These are phyloP conservation scores for Entomobrya multifasciata DNA, from an alignment of 2,888 invertebrate species.

Conservation along the genomic window DNA sequence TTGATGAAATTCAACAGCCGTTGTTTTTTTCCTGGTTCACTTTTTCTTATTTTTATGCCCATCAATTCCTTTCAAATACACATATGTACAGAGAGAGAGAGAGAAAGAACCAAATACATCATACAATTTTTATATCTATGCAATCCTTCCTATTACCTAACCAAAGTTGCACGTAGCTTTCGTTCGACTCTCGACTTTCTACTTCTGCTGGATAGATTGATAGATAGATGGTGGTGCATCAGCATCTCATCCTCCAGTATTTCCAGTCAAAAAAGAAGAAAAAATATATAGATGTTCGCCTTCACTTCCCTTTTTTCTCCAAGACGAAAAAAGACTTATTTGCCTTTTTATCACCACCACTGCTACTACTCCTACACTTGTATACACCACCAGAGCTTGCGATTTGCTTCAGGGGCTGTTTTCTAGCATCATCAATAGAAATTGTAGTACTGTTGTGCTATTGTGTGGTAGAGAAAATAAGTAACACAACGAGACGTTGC, in stretches of 20 bases:
- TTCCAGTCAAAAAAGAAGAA: slow-evolving; percentile 17
- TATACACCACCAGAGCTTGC: neutral
- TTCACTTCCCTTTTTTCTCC: neutral
- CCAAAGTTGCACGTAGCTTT: neutral
- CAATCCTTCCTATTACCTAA: too few species aligned
- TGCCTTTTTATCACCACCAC: slow-evolving; percentile 19
- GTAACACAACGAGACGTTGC: neutral
- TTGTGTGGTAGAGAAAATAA: neutral
- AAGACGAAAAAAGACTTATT: slow-evolving; percentile 35
- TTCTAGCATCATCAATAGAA: slow-evolving; percentile 27
- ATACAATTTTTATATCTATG: neutral
- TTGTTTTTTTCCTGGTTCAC: slow-evolving; percentile 36
- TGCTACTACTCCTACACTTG: neutral
- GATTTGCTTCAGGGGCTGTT: slow-evolving; percentile 39
- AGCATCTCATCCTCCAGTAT: neutral
- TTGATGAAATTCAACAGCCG: slow-evolving; percentile 73
- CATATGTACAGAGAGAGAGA: slow-evolving; percentile 10
- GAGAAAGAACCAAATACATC: neutral
- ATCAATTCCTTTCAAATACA: slow-evolving; percentile 67
- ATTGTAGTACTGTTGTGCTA: slow-evolving; percentile 6
- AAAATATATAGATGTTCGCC: neutral
- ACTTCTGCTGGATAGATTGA: neutral
- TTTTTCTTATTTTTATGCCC: slow-evolving; percentile 40
- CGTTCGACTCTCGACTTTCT: neutral
- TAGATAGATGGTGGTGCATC: slow-evolving; percentile 22